Evolutionary conservation across 2,797 vertebrate genomes (phyloP).

Genomic region (Chelmon rostratus): DNA sequence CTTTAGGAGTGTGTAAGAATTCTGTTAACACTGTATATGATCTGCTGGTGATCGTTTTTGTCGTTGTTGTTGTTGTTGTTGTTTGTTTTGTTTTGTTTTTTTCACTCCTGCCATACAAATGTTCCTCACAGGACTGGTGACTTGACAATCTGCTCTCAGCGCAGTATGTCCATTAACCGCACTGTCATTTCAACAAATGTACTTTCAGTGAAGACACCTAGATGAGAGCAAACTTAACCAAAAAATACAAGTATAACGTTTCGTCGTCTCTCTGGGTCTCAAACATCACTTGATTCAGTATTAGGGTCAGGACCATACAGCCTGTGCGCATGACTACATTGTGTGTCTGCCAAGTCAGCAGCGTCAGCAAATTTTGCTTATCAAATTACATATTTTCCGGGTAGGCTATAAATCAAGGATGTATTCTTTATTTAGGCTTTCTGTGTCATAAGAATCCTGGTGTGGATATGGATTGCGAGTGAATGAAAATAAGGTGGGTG

Average conservation of each 20-base stretch:
- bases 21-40: not conserved
- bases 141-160: not conserved
- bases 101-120: not conserved
- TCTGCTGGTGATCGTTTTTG: not conserved
- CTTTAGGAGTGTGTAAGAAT: not conserved
- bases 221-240: not conserved
- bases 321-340: not conserved
- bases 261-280: too few relatives aligned
- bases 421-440: conserved; percentile 7
- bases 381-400: conserved; percentile 8
- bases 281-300: conserved; percentile 1
- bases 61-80: too few relatives aligned
- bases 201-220: not conserved
- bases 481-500: not conserved
- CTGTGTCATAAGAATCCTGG: not conserved
- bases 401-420: not conserved
- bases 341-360: not conserved
- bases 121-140: not conserved
- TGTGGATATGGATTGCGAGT: not conserved
- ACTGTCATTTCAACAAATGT: not conserved
- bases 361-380: not conserved
- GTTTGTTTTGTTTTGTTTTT: too few relatives aligned
- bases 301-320: not conserved
- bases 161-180: not conserved
- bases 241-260: too few relatives aligned